Evolutionary conservation across 2,113 vertebrate species (phyloP), one percentile per base, ranked within the genome.

Genomic region (Ailuropoda melanoleuca): DNA sequence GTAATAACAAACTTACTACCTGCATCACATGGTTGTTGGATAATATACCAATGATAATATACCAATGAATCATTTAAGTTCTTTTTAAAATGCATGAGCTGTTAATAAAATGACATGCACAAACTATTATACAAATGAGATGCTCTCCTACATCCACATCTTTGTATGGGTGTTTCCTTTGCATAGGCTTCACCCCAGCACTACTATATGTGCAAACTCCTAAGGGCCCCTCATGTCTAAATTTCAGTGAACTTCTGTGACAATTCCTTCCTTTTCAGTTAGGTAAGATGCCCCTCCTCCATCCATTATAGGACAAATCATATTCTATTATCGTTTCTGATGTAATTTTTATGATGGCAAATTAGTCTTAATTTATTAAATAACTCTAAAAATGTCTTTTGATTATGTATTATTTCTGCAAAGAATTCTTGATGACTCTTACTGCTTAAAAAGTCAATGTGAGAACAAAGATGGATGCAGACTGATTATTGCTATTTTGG

Each of bases 331-430:
- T n/a, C 19, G 4, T 56, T 96, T 77, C n/a, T 72, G 88, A 64
- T 62, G 48, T 21, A 31, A 64, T 80, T 96, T 95, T 92, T 80
- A 80, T 80, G 31, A 75, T 37, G 19, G 21, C 24, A 80, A 87
- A n/a, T 55, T 24, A 74, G 3, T 62, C n/a, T 95, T 43, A 46
- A 18, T 34, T 53, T 84, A 64, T 64, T 93, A 88, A 95, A 82
- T 14, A 70, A 53, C 12, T 93, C 55, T 72, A 56, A 88, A 88
- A 81, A 68, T 66, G 10, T 64, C 12, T 82, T 93, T 70, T 17
- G 19, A 13, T 81, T 48, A 95, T 43, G 14, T 82, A 80, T 83
- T 87, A 77, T 56, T 80, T 17, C 93, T 83, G 2, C 15, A 82
- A 66, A 60, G 31, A 90, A 72, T 31, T 53, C 8, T 74, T 53